Conservation (phyloP, 1,140 invertebrate genomes). For the Pristionchus pacificus region DNA sequence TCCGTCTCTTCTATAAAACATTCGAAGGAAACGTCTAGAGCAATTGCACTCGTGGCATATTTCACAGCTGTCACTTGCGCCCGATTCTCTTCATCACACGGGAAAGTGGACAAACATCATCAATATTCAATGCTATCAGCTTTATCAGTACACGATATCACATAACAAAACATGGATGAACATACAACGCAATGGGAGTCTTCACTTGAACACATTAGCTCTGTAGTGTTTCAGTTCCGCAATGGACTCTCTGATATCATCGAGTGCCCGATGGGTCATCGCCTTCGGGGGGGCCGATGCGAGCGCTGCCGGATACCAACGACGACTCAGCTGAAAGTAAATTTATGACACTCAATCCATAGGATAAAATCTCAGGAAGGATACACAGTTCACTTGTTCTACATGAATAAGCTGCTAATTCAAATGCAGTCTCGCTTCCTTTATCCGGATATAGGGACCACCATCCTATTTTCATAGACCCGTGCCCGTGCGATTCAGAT, state of each 20-base stretch:
- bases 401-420: background rate
- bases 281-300: conserved; percentile 67
- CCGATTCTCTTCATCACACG: no score
- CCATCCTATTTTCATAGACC: no score
- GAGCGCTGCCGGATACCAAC: conserved; percentile 71
- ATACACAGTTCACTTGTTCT: background rate
- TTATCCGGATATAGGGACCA: background rate
- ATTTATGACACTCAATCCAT: background rate
- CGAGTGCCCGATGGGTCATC: conserved; percentile 67
- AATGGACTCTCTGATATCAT: conserved; percentile 81
- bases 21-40: no score
- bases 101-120: no score
- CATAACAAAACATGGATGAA: no score
- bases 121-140: no score
- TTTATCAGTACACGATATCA: no score
- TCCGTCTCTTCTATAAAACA: no score
- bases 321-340: conserved; percentile 54
- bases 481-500: no score
- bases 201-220: conserved; percentile 64
- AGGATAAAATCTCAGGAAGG: background rate
- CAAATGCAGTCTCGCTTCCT: background rate
- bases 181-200: no score
- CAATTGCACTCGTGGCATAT: no score
- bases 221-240: conserved; percentile 75
- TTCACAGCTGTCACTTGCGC: no score